phyloP scores from a whole-genome alignment of 2,888 invertebrate genomes.

The Chloroclystis v-ata region DNA sequence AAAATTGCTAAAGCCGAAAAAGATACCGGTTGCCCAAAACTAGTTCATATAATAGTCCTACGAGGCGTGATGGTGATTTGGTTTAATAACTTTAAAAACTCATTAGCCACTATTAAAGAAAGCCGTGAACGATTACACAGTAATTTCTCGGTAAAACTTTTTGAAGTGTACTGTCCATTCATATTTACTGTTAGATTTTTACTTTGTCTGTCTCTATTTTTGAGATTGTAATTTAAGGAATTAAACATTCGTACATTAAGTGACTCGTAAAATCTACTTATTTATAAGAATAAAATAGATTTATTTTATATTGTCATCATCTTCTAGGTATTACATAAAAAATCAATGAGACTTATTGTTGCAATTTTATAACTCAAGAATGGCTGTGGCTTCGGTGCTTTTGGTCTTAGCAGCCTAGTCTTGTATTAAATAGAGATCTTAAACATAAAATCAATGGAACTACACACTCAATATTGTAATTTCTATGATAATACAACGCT shows the following conservation, averaged over 20 bases:
- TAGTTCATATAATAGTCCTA: constrained; percentile 42
- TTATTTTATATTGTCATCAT: too few relatives aligned
- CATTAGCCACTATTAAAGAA: constrained; percentile 56
- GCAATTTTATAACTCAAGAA: too few relatives aligned
- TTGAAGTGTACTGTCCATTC: not conserved
- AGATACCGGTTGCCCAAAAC: not conserved
- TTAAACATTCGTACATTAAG: too few relatives aligned
- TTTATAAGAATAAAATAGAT: too few relatives aligned
- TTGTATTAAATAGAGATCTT: too few relatives aligned
- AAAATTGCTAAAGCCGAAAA: constrained; percentile 2
- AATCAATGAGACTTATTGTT: too few relatives aligned
- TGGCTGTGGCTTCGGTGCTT: too few relatives aligned
- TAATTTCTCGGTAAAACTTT: constrained; percentile 22
- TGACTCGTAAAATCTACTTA: too few relatives aligned
- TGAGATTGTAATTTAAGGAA: too few relatives aligned
- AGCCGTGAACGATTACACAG: constrained; percentile 32
- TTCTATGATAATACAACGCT: too few relatives aligned
- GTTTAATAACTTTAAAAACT: constrained; percentile 70
- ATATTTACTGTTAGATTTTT: not conserved
- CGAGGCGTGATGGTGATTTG: constrained; percentile 58
- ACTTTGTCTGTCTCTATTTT: not conserved
- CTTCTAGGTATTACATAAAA: too few relatives aligned
- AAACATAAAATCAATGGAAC: not conserved
- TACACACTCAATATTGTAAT: not conserved
- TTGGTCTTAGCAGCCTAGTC: too few relatives aligned